Conservation (phyloP, 2,113 vertebrate species). For the Procavia capensis region DNA sequence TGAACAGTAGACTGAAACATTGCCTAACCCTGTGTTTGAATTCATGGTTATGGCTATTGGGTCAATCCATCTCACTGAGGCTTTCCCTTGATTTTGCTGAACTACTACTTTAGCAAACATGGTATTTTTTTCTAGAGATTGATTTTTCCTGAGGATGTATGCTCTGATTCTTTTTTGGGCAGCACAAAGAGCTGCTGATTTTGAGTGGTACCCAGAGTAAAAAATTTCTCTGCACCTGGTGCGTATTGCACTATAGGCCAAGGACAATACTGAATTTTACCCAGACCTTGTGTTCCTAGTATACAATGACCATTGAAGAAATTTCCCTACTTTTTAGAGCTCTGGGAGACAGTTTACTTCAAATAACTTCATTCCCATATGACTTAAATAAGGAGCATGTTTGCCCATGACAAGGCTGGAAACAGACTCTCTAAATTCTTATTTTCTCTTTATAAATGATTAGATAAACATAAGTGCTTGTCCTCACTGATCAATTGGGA, state of each 20-base stretch:
- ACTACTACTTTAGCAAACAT: not conserved
- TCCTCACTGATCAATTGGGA: not conserved
- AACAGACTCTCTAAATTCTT: not conserved
- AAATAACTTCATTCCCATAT: fast-evolving
- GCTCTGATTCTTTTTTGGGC: not conserved
- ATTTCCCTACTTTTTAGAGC: fast-evolving
- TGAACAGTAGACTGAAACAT: too few relatives aligned
- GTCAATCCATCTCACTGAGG: not conserved
- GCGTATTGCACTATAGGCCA: fast-evolving
- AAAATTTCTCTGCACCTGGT: not conserved
- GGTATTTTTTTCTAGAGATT: not conserved
- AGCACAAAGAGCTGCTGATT: not conserved
- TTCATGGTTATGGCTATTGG: not conserved
- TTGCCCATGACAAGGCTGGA: not conserved
- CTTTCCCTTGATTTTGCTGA: not conserved
- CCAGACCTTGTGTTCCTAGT: fast-evolving
- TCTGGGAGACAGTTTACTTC: not conserved
- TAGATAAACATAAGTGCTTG: not conserved
- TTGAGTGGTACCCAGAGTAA: not conserved
- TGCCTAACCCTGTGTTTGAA: not conserved
- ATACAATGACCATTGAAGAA: not conserved
- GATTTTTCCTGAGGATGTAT: not conserved
- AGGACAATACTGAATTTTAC: too few relatives aligned
- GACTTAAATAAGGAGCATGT: not conserved
- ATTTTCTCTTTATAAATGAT: not conserved